phyloP scores from a whole-genome alignment of 2,797 vertebrate genomes.

The Intellagama lesueurii region DNA sequence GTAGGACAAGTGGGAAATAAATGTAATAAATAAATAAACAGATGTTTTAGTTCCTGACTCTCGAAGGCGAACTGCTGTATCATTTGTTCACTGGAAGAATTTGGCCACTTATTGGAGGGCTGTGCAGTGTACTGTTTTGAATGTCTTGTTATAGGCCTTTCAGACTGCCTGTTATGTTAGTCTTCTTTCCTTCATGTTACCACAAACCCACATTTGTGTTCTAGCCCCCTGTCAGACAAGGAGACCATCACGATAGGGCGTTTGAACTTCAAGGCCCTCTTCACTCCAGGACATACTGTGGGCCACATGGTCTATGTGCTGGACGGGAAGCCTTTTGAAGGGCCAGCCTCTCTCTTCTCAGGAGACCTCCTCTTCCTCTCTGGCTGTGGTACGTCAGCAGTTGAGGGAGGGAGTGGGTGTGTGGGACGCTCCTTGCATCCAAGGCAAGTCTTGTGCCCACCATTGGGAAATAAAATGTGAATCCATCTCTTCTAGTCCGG shows the following conservation, averaged over 20 bases:
- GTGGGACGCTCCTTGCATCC: too few species aligned
- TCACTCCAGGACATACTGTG: constrained; percentile 95
- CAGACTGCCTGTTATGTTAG: fast-evolving
- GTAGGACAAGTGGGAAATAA: neutral
- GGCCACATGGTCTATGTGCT: constrained; percentile 96
- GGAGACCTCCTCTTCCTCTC: constrained; percentile 97
- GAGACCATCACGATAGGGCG: constrained; percentile 87
- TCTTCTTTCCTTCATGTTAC: neutral
- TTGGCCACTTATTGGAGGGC: neutral
- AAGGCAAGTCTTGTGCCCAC: too few species aligned
- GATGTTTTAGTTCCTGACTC: neutral
- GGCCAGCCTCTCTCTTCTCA: constrained; percentile 93
- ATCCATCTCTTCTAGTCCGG: neutral
- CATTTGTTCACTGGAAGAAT: neutral
- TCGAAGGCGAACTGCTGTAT: neutral
- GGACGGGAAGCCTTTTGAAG: constrained; percentile 82
- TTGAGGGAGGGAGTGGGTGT: neutral
- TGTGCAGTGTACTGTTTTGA: neutral
- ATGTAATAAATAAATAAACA: neutral
- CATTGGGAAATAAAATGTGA: neutral
- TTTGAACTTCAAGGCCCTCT: constrained; percentile 89
- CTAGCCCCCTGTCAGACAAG: constrained; percentile 85
- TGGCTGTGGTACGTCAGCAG: constrained; percentile 88
- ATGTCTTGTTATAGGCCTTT: neutral
- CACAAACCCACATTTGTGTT: neutral